phyloP scores from a whole-genome alignment of 1,140 invertebrate genomes.

The Chymomyza costata region DNA sequence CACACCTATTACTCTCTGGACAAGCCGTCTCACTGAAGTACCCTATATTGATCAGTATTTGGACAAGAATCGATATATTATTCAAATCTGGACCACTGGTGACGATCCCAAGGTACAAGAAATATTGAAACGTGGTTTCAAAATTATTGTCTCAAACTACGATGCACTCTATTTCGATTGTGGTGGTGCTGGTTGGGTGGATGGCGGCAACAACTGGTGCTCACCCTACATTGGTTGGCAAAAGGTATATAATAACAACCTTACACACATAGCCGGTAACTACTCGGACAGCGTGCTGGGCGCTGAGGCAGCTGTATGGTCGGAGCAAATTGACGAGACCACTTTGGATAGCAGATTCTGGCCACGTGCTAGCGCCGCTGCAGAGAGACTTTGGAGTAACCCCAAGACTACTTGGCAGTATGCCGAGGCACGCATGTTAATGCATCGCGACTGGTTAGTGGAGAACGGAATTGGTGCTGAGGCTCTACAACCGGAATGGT shows the following conservation, averaged over 20 bases:
- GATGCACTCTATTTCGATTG: conserved; percentile 91
- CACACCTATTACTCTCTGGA: conserved; percentile 86
- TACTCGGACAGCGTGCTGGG: conserved; percentile 80
- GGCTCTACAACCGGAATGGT: conserved; percentile 87
- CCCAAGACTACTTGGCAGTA: conserved; percentile 79
- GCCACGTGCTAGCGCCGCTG: conserved; percentile 87
- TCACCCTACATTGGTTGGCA: conserved; percentile 93
- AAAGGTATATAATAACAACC: conserved; percentile 87
- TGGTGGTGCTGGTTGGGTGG: conserved; percentile 82
- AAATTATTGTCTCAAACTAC: conserved; percentile 88
- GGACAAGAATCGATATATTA: conserved; percentile 84
- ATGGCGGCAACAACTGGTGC: conserved; percentile 87
- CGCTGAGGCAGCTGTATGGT: conserved; percentile 87
- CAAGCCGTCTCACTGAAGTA: conserved; percentile 84
- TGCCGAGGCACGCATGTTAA: conserved; percentile 82
- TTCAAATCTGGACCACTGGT: conserved; percentile 87
- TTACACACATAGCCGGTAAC: conserved; percentile 78
- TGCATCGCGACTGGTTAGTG: conserved; percentile 82
- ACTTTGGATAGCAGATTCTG: conserved; percentile 83
- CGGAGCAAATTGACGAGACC: conserved; percentile 84
- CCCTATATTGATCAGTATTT: conserved; percentile 81
- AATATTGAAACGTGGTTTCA: conserved; percentile 82
- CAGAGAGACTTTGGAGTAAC: conserved; percentile 87
- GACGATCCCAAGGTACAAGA: conserved; percentile 80
- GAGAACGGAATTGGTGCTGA: conserved; percentile 82